A percentile compares a stretch with the other conserved stretches of the same genome.
Evolutionary conservation across 2,888 invertebrate genomes (phyloP).

Genomic region (Helobdella robusta): DNA sequence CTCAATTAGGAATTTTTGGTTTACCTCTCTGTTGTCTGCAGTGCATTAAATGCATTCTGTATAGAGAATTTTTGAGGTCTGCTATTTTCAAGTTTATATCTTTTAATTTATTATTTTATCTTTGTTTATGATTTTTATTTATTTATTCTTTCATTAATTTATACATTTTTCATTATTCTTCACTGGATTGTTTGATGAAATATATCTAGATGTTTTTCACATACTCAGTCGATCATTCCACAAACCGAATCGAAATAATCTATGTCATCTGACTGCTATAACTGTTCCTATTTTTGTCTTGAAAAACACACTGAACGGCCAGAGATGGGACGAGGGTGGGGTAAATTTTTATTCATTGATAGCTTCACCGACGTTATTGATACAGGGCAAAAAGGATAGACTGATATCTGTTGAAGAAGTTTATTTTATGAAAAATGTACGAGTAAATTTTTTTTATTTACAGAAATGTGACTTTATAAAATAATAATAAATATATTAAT

Average conservation of each 20-base stretch:
- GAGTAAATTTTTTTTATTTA: too few species aligned
- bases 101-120: background rate
- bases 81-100: background rate
- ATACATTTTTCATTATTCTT: too few species aligned
- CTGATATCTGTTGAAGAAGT: constrained; percentile 61
- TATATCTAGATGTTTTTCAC: background rate
- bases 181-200: too few species aligned
- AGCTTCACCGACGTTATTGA: constrained; percentile 58
- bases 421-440: constrained; percentile 62
- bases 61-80: constrained; percentile 35
- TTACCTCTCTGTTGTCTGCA: constrained; percentile 51
- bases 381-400: constrained; percentile 61
- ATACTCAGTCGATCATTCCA: constrained; percentile 39
- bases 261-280: constrained; percentile 39
- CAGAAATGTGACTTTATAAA: too few species aligned
- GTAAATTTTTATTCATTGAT: constrained; percentile 60
- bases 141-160: background rate
- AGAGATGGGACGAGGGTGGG: constrained; percentile 57
- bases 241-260: constrained; percentile 41
- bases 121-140: background rate
- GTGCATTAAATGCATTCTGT: constrained; percentile 56
- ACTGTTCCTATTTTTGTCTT: constrained; percentile 45
- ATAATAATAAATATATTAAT: too few species aligned
- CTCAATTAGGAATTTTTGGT: constrained; percentile 53
- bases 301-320: constrained; percentile 57